A percentile compares a stretch with the other conserved stretches of the same genome.
Evolutionary conservation across 2,888 invertebrate species (phyloP).

Genomic region (Agrotis segetum): DNA sequence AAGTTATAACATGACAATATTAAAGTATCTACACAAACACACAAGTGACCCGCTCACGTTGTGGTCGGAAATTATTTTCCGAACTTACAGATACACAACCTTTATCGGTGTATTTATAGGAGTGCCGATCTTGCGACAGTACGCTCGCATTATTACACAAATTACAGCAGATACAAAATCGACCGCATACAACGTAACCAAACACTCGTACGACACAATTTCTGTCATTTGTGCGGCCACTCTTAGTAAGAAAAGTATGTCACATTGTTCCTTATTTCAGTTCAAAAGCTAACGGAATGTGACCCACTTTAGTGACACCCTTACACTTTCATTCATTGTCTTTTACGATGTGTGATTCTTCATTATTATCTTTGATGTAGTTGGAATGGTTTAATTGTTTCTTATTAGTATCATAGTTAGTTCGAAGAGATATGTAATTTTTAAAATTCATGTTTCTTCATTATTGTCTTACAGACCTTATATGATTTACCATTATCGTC

Average conservation of each 20-base stretch:
- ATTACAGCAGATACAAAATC: neutral
- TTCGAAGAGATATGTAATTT: neutral
- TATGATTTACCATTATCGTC: neutral
- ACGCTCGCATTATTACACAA: too few relatives aligned
- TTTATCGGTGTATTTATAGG: too few relatives aligned
- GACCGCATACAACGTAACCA: neutral
- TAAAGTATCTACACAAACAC: neutral
- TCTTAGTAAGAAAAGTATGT: conserved; percentile 34
- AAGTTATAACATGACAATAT: too few relatives aligned
- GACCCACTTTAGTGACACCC: conserved; percentile 48
- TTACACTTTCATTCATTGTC: conserved; percentile 25
- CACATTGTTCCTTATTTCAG: conserved; percentile 43
- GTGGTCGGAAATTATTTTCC: neutral
- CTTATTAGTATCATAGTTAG: neutral
- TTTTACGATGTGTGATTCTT: neutral
- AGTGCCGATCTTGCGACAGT: neutral
- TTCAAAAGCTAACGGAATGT: conserved; percentile 21
- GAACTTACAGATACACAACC: too few relatives aligned
- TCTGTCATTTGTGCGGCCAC: neutral
- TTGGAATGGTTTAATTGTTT: neutral
- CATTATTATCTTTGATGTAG: neutral
- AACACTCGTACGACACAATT: neutral
- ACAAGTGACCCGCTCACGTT: neutral
- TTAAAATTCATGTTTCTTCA: neutral
- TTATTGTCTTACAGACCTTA: neutral